Evolutionary conservation across 2,797 vertebrate species (phyloP).

Genomic region (Phoebastria nigripes): DNA sequence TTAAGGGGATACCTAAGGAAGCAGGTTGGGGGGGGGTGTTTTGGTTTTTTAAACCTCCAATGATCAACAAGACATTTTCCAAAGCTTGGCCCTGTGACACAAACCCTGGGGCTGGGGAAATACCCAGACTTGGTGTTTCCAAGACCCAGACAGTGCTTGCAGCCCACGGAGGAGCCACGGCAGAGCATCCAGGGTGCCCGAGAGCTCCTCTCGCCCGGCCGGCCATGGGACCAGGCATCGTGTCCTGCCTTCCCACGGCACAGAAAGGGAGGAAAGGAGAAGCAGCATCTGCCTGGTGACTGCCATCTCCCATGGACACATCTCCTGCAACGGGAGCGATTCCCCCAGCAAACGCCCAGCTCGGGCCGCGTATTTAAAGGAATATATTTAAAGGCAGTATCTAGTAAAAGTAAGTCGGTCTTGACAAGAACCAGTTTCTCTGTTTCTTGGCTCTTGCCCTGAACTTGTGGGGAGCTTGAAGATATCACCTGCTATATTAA

Average conservation of each 20-base stretch:
- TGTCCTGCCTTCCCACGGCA: neutral
- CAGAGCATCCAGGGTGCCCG: no score
- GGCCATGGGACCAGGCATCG: rapidly evolving
- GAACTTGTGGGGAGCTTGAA: neutral
- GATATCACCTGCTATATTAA: conserved; percentile 33
- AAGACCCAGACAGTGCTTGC: neutral
- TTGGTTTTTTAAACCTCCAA: neutral
- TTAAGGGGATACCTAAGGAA: neutral
- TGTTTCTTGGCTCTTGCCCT: neutral
- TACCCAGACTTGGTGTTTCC: neutral
- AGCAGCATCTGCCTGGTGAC: neutral
- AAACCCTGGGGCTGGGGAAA: neutral
- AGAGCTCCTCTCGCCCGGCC: neutral
- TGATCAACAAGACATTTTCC: neutral
- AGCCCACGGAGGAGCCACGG: rapidly evolving
- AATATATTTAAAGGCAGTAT: neutral
- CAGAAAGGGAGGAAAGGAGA: neutral
- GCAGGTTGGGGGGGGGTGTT: rapidly evolving
- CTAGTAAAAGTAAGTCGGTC: neutral
- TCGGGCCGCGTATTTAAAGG: rapidly evolving
- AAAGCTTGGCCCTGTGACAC: neutral
- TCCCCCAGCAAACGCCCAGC: neutral
- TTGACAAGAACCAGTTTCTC: neutral
- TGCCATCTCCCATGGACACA: neutral
- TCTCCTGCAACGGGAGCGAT: rapidly evolving